Conservation (phyloP, 2,888 invertebrate genomes). For the Orchestes rusci region DNA sequence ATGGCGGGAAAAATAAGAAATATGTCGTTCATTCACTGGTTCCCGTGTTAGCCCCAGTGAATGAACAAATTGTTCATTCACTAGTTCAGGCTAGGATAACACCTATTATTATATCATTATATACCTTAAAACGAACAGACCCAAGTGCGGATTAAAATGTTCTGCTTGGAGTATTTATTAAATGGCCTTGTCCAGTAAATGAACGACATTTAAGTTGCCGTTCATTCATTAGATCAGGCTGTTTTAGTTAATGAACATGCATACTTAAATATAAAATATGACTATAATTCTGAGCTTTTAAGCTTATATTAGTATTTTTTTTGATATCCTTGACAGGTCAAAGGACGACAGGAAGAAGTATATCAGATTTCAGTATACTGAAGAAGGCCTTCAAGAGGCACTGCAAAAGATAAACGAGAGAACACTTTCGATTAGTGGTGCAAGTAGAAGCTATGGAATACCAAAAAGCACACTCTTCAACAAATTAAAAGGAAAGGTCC, state of each 20-base stretch:
- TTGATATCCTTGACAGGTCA: background rate
- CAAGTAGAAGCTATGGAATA: slow-evolving; percentile 4
- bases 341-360: background rate
- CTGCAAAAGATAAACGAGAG: background rate
- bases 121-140: no score
- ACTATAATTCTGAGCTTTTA: background rate
- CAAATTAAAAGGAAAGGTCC: slow-evolving; percentile 8
- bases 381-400: background rate
- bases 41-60: no score
- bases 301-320: background rate
- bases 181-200: no score
- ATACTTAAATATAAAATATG: background rate
- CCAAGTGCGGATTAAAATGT: no score
- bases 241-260: background rate
- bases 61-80: no score
- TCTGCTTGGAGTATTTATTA: no score
- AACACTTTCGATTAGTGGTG: slow-evolving; percentile 1
- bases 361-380: slow-evolving; percentile 4
- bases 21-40: no score
- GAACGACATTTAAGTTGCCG: no score
- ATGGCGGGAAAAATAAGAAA: no score
- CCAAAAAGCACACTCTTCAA: slow-evolving; percentile 8
- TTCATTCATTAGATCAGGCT: no score
- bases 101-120: no score
- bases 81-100: no score